A percentile compares a stretch with the other conserved stretches of the same genome.
Evolutionary conservation across 1,140 invertebrate genomes (phyloP).

Genomic region (Cydia splendana): DNA sequence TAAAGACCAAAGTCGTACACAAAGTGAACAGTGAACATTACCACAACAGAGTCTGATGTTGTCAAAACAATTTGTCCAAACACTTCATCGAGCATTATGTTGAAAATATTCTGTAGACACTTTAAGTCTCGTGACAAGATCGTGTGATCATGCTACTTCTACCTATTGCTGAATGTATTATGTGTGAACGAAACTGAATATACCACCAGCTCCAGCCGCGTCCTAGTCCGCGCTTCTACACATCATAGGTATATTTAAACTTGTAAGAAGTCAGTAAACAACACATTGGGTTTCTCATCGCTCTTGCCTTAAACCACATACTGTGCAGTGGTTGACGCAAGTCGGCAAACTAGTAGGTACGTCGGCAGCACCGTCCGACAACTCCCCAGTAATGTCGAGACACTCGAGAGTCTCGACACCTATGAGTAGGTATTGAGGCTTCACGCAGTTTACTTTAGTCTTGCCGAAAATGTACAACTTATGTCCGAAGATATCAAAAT

Average conservation of each 20-base stretch:
- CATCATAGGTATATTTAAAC: background rate
- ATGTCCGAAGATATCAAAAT: too few species aligned
- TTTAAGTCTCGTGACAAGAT: too few species aligned
- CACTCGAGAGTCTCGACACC: too few species aligned
- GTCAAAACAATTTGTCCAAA: too few species aligned
- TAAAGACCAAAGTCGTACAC: background rate
- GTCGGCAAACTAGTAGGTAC: background rate
- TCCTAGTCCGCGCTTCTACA: background rate
- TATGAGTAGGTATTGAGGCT: background rate
- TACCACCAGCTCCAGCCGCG: too few species aligned
- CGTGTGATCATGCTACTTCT: too few species aligned
- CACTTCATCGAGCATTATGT: too few species aligned
- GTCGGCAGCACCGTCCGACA: slow-evolving; percentile 1
- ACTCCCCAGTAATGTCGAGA: background rate
- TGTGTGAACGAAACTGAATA: too few species aligned
- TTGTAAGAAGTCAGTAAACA: background rate
- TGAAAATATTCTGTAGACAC: too few species aligned
- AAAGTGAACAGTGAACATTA: too few species aligned
- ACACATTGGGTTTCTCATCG: background rate
- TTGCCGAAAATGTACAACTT: background rate
- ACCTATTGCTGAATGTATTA: too few species aligned
- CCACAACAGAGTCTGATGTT: too few species aligned
- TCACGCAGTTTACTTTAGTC: background rate
- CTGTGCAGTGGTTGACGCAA: background rate
- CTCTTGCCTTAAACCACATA: background rate